Base-by-base conservation (phyloP, 2,797 vertebrate genomes). In the Alcedo atthis region DNA sequence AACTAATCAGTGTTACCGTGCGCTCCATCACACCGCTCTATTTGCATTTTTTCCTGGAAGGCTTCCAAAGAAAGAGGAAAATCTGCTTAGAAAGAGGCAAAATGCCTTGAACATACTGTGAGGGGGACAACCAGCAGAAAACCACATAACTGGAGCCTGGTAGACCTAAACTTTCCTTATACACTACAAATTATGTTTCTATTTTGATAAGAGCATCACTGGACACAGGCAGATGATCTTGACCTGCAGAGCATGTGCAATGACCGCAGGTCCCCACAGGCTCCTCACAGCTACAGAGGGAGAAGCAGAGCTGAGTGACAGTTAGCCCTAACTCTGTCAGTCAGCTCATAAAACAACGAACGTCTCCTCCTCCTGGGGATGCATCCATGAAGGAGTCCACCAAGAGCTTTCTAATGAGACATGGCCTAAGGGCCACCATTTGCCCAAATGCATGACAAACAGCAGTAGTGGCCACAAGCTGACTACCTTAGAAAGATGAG, bases 1-100 rank as follows among this genome's bases (percentile, higher is more conserved):
- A 95, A 90, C 62, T 81, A 88, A 92, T 93, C 90, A 94, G 86
- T 57, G 57, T 73, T 93, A 89, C 90, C 35, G 53, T 32, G 90
- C 1, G 0, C 63, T 91, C 87, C 69, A 90, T 83, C 95, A 81
- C 73, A 49, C 76, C 35, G 16, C 25, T 81, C 73, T 82, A 87
- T 94, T 94, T 93, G 94, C 94, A 94, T 94, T 92, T 94, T 94
- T 88, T 83, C 79, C 84, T 94, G 86, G 88, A 94, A 81, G 35
- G 28, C 51, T 89, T 96, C 94, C 94, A 94, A 86, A 82, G 54
- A 71, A 79, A 73, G 35, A 85, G 0, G 11, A 81, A 83, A 93
- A 87, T 79, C 73, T 69, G 69, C 79, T 85, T 69, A 59, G 53
- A 42, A 92, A 69, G 67, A 75, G 24, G 21, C 40, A 87, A 79